Conservation (phyloP, 2,113 vertebrate species). For the Phalacrocorax brasilianus region DNA sequence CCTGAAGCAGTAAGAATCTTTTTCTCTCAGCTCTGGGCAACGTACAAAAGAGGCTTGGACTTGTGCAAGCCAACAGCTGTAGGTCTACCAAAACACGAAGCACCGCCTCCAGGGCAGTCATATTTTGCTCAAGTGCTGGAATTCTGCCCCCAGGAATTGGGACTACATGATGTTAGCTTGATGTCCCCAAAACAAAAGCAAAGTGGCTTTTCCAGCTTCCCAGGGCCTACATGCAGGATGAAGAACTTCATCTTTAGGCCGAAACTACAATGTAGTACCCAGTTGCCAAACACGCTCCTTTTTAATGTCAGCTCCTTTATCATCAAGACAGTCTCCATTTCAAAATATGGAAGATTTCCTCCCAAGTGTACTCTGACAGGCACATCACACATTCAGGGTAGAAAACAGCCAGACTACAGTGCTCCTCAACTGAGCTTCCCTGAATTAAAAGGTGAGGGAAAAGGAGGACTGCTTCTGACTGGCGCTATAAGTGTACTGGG, state of each 20-base stretch:
- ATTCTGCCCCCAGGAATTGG: background rate
- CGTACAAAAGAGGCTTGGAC: background rate
- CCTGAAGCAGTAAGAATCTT: background rate
- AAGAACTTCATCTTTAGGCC: background rate
- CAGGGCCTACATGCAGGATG: background rate
- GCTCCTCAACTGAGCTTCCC: background rate
- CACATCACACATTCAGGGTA: background rate
- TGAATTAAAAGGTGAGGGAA: background rate
- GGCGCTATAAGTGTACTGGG: too few species aligned
- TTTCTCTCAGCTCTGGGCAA: background rate
- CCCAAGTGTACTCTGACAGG: background rate
- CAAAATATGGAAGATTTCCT: background rate
- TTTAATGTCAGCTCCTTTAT: background rate
- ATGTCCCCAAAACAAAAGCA: background rate
- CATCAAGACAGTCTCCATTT: background rate
- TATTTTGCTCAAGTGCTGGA: background rate
- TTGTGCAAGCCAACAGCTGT: background rate
- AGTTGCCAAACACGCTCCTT: background rate
- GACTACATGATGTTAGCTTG: background rate
- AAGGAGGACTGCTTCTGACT: background rate
- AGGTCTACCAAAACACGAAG: background rate
- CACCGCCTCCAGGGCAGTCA: background rate
- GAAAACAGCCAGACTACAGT: background rate
- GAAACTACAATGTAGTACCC: background rate
- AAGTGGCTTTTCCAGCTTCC: background rate